Evolutionary conservation across 2,113 vertebrate species (phyloP), one percentile per base, ranked within the genome.

Genomic region (Fregetta grallaria): DNA sequence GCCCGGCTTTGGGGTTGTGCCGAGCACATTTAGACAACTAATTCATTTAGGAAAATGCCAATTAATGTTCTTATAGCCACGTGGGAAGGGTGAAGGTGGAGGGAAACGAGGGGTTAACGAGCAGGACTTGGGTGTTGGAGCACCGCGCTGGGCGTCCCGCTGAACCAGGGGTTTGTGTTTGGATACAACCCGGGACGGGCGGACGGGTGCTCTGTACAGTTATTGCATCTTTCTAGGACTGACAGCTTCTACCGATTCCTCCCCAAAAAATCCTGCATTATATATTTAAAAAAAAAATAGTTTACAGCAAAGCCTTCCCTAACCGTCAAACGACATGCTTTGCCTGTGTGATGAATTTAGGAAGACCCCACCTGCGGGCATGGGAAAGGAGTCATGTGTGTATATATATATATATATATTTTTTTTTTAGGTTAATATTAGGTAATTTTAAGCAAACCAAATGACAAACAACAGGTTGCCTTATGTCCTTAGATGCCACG

Each of bases 321-420:
- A 9, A 32, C 15, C 8, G 13, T 40, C 15, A 3, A 52, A 36
- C 42, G 25, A 58, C 38, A 20, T 0, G 30, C 66, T 90, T 58
- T 15, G 40, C 44, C 38, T 25, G 38, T 2, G 11, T 0, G 4
- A 13, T 3, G 22, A 10, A 2, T 10, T 40, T 21, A 8, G 61
- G 32, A 49, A 40, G 25, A 40, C 14, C 22, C 29, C 49, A 10
- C 19, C 25, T 16, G 29, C 21, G 7, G 52, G 70, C 47, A 8
- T 3, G 42, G 49, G 6, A 13, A 53, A 36, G 55, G 50, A 53
- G 47, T 7, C 9, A 15, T 40, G 25, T 73, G 7, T 20, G 8
- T 40, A 15, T 18, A 2, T 32, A 38, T 38, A 38, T 38, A 38
- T 38, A 38, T 38, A 38, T 38, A 38, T 38, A 38, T 6, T 42